Conservation (phyloP, 2,888 invertebrate species). For the Tenthredo mesomela region DNA sequence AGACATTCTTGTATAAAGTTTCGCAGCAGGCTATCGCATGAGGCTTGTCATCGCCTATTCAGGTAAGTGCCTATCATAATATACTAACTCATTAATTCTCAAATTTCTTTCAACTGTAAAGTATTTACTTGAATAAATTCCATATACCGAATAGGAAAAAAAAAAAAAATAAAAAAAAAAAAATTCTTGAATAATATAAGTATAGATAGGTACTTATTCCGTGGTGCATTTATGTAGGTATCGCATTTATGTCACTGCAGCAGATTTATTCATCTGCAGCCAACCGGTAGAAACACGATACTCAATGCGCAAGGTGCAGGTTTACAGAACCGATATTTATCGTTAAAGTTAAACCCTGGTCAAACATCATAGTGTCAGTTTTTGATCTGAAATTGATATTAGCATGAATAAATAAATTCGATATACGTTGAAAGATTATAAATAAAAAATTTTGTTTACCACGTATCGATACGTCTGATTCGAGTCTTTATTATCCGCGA, state of each 20-base stretch:
- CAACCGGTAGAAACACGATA: background rate
- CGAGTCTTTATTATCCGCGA: background rate
- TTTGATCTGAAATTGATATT: slow-evolving; percentile 1
- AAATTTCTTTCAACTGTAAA: background rate
- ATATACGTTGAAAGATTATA: background rate
- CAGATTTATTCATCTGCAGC: background rate
- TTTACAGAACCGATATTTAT: background rate
- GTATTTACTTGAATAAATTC: background rate
- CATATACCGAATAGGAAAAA: background rate
- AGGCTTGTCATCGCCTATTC: slow-evolving; percentile 9
- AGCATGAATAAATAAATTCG: background rate
- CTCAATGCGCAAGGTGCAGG: background rate
- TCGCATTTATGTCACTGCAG: background rate
- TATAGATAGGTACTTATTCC: background rate
- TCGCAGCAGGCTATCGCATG: background rate
- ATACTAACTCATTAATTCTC: background rate
- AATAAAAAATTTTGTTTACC: no score
- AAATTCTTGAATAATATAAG: background rate
- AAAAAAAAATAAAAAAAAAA: background rate
- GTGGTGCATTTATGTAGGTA: background rate
- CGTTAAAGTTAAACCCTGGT: background rate
- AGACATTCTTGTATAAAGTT: slow-evolving; percentile 9
- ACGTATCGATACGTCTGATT: background rate
- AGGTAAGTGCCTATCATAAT: slow-evolving; percentile 11
- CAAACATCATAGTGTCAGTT: background rate